Evolutionary conservation across 2,797 vertebrate genomes (phyloP), one percentile per base, ranked within the genome.

Genomic region (Lithobates pipiens): DNA sequence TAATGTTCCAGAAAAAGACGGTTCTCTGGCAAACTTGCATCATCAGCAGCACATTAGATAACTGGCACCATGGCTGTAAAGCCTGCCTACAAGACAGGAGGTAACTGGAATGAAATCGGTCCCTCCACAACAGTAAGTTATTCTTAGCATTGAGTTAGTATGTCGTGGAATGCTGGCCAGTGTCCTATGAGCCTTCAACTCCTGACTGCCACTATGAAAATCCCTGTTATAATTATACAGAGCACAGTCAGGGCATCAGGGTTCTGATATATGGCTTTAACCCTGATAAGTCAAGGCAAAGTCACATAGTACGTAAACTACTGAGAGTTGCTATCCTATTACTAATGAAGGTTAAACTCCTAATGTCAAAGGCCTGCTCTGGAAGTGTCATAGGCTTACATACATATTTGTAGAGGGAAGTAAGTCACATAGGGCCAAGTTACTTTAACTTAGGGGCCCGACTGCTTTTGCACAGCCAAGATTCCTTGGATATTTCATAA

Each of bases 171-270:
- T 79, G n/a, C 76, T 67, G 54, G 83, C 76, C 10, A 10, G 10
- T 21, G 10, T 73, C 81, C 72, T 18, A 46, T n/a, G 42, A 25
- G 42, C 57, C 21, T 76, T 77, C 46, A 21, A 54, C 36, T 42
- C 39, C 44, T 4, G 69, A 69, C 46, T 32, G 39, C 34, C 70
- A 25, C 8, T 25, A 54, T 63, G n/a, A 71, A 54, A 84, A 27
- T n/a, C 27, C 67, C 61, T 54, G 50, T 71, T 79, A 78, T 84
- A 71, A 77, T 72, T 85, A 78, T 39, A 29, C 68, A 44, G 54
- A 39, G 67, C 11, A 42, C n/a, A 79, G 63, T 57, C 83, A 42
- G 61, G 76, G 71, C 83, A 85, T 54, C 54, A 73, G 6, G 50
- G 50, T 16, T 67, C 83, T 73, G 68, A 78, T 50, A 73, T 67